Evolutionary conservation across 2,113 vertebrate genomes (phyloP).

Genomic region (Monopterus albus): DNA sequence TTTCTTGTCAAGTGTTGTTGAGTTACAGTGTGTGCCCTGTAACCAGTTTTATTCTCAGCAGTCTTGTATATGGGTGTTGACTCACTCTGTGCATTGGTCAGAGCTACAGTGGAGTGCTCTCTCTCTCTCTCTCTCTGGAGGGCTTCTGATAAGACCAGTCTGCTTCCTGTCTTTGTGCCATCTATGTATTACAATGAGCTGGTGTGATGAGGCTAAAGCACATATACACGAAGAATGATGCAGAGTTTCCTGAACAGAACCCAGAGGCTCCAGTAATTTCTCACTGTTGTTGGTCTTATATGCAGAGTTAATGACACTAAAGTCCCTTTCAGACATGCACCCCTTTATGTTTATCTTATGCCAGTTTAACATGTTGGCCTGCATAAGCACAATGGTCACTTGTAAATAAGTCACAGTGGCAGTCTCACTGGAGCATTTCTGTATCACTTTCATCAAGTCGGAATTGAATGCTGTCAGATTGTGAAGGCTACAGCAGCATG

Average conservation of each 20-base stretch:
- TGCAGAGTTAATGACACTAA: too few species aligned
- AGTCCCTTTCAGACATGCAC: not conserved
- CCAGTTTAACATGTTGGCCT: not conserved
- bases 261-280: not conserved
- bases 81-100: not conserved
- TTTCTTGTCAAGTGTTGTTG: too few species aligned
- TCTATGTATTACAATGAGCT: conserved; percentile 14
- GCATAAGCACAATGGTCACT: not conserved
- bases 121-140: not conserved
- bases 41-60: not conserved
- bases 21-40: not conserved
- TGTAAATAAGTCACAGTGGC: not conserved
- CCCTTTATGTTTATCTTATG: not conserved
- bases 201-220: not conserved
- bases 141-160: conserved; percentile 55
- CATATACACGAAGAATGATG: not conserved
- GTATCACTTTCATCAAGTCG: not conserved
- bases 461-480: too few species aligned
- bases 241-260: conserved; percentile 20
- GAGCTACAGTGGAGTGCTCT: not conserved
- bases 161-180: conserved; percentile 65
- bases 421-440: not conserved
- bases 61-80: not conserved
- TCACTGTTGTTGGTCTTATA: not conserved
- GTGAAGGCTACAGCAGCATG: too few species aligned